Conservation (phyloP, 1,140 invertebrate species). For the Hyles euphorbiae region DNA sequence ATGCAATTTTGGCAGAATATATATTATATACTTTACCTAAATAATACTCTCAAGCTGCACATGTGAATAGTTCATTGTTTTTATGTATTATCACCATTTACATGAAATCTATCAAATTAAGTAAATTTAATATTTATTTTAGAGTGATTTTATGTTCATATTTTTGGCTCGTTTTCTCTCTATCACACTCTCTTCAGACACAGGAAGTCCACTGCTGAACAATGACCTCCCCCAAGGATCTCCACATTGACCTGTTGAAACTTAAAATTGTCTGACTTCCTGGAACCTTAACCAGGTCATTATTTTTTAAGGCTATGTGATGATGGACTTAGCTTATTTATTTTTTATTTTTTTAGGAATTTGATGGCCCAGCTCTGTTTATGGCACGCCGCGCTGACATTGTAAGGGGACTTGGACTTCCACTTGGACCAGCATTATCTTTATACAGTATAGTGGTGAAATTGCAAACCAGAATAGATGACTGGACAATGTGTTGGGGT, state of each 20-base stretch:
- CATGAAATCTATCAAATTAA: too few relatives aligned
- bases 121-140: too few relatives aligned
- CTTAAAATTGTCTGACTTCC: not conserved
- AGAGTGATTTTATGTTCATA: too few relatives aligned
- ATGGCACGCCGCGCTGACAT: conserved; percentile 89
- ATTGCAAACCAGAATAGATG: conserved; percentile 81
- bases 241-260: not conserved
- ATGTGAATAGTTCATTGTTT: too few relatives aligned
- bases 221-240: too few relatives aligned
- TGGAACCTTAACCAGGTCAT: not conserved
- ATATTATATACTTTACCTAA: too few relatives aligned
- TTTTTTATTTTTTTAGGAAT: conserved; percentile 79
- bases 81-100: too few relatives aligned
- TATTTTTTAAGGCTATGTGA: not conserved
- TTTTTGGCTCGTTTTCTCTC: not conserved
- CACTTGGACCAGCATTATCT: conserved; percentile 90
- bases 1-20: not conserved
- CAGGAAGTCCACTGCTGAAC: too few relatives aligned
- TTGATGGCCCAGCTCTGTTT: conserved; percentile 89
- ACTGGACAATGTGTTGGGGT: conserved; percentile 81
- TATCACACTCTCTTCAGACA: not conserved
- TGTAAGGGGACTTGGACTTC: conserved; percentile 84
- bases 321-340: not conserved
- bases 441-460: conserved; percentile 87
- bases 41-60: too few relatives aligned